Evolutionary conservation across 2,888 invertebrate species (phyloP), one percentile per base, ranked within the genome.

Genomic region (Noctua pronuba): DNA sequence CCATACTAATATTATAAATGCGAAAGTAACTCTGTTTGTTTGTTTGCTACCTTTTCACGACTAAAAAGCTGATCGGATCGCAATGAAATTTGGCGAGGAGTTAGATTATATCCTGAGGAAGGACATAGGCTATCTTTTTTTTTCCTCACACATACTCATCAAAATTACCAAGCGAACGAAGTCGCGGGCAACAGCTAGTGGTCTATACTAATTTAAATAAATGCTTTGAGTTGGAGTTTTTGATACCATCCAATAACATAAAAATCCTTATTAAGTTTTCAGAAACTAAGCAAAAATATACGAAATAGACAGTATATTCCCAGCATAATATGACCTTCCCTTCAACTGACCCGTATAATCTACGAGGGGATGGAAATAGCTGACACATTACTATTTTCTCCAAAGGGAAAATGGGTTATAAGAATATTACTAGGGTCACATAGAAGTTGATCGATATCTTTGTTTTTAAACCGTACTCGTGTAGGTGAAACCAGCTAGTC

Each of bases 271-370:
- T 1, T 64, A 66, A 28, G 28, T 55, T 52, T 35, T 58, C 28
- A 60, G 41, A 52, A 44, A 73, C 74, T 28, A 38, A 60, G 66
- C 75, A 46, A 62, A 58, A 73, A 66, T 46, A 55, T 67, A 62
- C 13, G 35, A 67, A 67, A 70, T 38, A 28, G 6, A 6, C 46
- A 18, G 46, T 67, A 41, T 65, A 35, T 31, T 62, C 62, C 58
- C 46, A 41, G 46, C 35, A 28, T 24, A 35, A 41, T 77, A 65
- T 66, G 55, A 74, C 73, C 73, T 70, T 70, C 55, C 28, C 35
- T 49, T n/a, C 28, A 44, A 49, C 28, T 64, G 79, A 74, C 79
- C 79, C 65, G 46, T 73, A 52, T 69, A 62, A 83, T 83, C 31
- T 73, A 49, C 44, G 35, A 67, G 1, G 21, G n/a, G 55, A 58